These are phyloP conservation scores for Sarcoramphus papa DNA, from an alignment of 2,797 vertebrate genomes.

Conservation along the genomic window DNA sequence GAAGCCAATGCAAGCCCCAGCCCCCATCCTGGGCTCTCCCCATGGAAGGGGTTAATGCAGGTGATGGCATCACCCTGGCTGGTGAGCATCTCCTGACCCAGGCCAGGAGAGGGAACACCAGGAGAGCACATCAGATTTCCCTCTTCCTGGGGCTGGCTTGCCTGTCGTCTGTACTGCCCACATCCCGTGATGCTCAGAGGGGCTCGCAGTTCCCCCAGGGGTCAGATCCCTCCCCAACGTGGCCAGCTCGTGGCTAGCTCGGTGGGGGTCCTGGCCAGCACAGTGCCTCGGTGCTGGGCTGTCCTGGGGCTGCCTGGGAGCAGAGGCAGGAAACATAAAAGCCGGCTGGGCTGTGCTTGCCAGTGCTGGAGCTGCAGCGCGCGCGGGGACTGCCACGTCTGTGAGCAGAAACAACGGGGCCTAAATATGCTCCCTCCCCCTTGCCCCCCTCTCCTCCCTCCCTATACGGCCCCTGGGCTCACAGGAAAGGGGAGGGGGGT, in stretches of 20 bases:
- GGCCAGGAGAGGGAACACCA: not conserved
- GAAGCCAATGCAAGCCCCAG: not conserved
- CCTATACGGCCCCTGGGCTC: not conserved
- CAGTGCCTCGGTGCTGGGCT: not conserved
- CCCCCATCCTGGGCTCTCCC: not conserved
- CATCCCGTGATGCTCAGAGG: not conserved
- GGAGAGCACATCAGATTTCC: not conserved
- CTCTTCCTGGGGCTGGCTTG: not conserved
- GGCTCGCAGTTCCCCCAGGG: not conserved
- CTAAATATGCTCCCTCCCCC: not conserved
- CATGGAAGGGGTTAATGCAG: not conserved
- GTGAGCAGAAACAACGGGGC: not conserved
- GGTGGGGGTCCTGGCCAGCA: fast-evolving
- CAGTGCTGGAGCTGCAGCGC: not conserved
- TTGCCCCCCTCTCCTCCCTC: not conserved
- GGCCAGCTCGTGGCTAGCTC: not conserved
- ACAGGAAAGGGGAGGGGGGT: not conserved
- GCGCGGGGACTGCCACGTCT: slow-evolving; percentile 43
- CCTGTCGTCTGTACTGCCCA: not conserved
- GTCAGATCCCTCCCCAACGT: not conserved
- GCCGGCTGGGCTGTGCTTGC: slow-evolving; percentile 19
- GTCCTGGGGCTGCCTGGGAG: not conserved
- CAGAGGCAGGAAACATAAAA: slow-evolving; percentile 53
- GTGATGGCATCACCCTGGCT: not conserved
- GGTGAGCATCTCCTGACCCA: not conserved